phyloP scores from a whole-genome alignment of 2,113 vertebrate species.

The Cervus canadensis region DNA sequence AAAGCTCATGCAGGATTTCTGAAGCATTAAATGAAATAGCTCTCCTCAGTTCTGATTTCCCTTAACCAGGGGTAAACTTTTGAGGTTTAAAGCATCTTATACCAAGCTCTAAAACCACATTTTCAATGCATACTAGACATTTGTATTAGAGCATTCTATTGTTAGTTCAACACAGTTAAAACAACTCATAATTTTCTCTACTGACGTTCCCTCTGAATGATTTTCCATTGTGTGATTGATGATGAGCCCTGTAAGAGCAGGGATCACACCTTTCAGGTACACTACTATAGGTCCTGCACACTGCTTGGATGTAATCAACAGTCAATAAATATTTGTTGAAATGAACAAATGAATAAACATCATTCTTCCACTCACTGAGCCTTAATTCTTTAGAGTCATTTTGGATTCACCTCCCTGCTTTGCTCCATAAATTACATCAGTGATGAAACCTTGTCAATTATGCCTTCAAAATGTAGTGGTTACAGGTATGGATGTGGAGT shows the following conservation, averaged over 20 bases:
- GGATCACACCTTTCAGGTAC: neutral
- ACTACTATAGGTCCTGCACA: neutral
- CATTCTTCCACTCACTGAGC: neutral
- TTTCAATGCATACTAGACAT: neutral
- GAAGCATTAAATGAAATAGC: constrained; percentile 40
- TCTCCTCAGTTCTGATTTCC: constrained; percentile 36
- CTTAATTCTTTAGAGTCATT: neutral
- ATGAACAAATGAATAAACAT: constrained; percentile 1
- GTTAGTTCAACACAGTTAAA: constrained; percentile 27
- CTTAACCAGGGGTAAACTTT: constrained; percentile 2
- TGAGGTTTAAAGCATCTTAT: neutral
- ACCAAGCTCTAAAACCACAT: neutral
- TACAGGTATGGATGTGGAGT: neutral
- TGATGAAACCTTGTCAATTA: neutral
- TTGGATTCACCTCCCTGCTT: neutral
- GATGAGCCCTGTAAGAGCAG: neutral
- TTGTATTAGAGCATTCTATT: constrained; percentile 19
- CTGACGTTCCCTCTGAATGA: neutral
- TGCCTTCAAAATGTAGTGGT: neutral
- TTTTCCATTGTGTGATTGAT: neutral
- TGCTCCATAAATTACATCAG: neutral
- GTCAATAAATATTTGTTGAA: constrained; percentile 17
- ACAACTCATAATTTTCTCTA: neutral
- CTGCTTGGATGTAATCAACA: neutral
- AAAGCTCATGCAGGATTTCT: constrained; percentile 13